These are phyloP conservation scores for Dichetophora obliterata DNA, from an alignment of 2,888 invertebrate genomes.

Conservation along the genomic window DNA sequence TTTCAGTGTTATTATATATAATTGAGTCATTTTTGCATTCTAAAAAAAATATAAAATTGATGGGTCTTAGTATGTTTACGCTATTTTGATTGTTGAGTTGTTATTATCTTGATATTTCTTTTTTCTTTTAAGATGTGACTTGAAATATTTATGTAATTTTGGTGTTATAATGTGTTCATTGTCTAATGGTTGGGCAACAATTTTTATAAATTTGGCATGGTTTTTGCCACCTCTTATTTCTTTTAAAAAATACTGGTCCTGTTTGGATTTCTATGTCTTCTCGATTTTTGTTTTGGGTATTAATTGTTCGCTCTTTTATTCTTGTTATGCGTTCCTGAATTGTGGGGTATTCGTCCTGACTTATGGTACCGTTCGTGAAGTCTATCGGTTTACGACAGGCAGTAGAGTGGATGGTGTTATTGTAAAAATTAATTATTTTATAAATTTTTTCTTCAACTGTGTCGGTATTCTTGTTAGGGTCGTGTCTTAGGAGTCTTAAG, in stretches of 20 bases:
- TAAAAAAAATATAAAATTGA: neutral
- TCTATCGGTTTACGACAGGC: conserved; percentile 47
- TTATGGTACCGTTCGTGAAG: conserved; percentile 46
- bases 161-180: conserved; percentile 40
- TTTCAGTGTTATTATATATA: conserved; percentile 2
- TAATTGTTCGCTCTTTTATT: no score
- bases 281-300: no score
- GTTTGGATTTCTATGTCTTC: no score
- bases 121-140: no score
- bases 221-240: no score
- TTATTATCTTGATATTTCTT: conserved; percentile 44
- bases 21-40: neutral
- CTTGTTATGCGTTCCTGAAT: no score
- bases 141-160: conserved; percentile 46
- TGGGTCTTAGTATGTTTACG: neutral
- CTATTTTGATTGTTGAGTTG: conserved; percentile 38
- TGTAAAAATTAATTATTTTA: no score
- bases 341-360: no score
- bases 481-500: no score
- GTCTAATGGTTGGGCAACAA: conserved; percentile 37
- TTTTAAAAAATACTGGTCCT: no score
- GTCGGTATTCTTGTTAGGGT: no score
- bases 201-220: conserved; percentile 48
- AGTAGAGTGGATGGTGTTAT: conserved; percentile 47
- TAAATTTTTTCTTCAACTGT: no score